These are phyloP conservation scores for Horisme vitalbata DNA, from an alignment of 2,888 invertebrate genomes.

Conservation along the genomic window DNA sequence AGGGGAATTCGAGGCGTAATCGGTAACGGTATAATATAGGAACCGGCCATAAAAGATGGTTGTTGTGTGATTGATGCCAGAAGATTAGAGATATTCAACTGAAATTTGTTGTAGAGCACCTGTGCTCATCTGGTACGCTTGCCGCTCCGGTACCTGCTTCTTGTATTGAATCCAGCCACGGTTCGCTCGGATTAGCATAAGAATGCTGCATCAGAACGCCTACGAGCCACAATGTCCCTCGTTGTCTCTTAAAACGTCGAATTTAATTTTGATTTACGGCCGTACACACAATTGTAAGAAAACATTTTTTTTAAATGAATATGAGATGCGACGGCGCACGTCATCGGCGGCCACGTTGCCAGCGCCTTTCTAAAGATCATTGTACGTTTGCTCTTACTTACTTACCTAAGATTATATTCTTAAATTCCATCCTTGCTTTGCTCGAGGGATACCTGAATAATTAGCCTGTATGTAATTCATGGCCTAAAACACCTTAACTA, in stretches of 20 bases:
- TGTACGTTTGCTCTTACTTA: neutral
- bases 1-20: too few species aligned
- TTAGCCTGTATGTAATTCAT: too few species aligned
- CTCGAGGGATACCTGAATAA: too few species aligned
- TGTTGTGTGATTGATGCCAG: too few species aligned
- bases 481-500: too few species aligned
- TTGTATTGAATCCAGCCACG: slow-evolving; percentile 25
- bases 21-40: too few species aligned
- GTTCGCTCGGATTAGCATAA: slow-evolving; percentile 79
- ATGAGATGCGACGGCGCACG: slow-evolving; percentile 17
- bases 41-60: too few species aligned
- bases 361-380: slow-evolving; percentile 19
- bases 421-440: too few species aligned
- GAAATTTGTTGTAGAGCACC: too few species aligned
- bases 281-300: slow-evolving; percentile 72
- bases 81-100: too few species aligned
- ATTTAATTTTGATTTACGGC: slow-evolving; percentile 82
- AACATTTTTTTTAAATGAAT: slow-evolving; percentile 58
- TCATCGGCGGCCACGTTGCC: slow-evolving; percentile 22
- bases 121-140: too few species aligned
- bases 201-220: slow-evolving; percentile 79
- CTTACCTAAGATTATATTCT: too few species aligned
- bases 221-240: slow-evolving; percentile 71
- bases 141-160: neutral
- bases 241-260: slow-evolving; percentile 78